phyloP scores from a whole-genome alignment of 2,113 vertebrate species.

The Scalopus aquaticus region DNA sequence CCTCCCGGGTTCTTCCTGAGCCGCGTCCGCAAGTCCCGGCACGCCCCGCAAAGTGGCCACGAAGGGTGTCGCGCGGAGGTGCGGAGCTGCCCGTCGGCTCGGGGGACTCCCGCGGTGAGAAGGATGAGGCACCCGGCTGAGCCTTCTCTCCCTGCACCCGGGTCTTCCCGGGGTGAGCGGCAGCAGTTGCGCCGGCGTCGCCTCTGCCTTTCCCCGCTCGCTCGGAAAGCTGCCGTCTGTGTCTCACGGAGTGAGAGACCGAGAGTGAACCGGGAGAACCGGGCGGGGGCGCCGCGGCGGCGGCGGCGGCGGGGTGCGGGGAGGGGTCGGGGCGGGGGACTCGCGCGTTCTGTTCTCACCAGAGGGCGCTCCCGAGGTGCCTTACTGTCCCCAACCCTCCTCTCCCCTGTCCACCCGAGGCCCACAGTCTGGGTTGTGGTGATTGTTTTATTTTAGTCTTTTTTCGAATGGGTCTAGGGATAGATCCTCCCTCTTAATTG shows the following conservation, averaged over 20 bases:
- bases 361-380: slow-evolving; percentile 69
- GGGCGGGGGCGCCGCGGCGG: slow-evolving; percentile 66
- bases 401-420: neutral
- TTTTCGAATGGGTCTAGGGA: too few species aligned
- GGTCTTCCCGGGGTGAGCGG: neutral
- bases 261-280: slow-evolving; percentile 47
- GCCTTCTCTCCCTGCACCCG: neutral
- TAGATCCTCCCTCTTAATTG: neutral
- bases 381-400: neutral
- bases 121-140: neutral
- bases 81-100: neutral
- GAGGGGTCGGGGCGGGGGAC: neutral
- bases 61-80: neutral
- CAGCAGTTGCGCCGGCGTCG: neutral
- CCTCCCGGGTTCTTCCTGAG: neutral
- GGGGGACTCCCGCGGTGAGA: neutral
- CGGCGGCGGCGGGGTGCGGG: neutral
- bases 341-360: neutral
- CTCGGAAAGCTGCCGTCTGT: slow-evolving; percentile 60
- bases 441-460: neutral
- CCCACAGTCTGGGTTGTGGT: neutral
- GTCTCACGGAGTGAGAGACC: slow-evolving; percentile 60
- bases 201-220: neutral
- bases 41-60: slow-evolving; percentile 73
- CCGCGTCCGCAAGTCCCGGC: slow-evolving; percentile 69